Base-by-base conservation (phyloP, 2,113 vertebrate genomes). In the Cololabis saira region DNA sequence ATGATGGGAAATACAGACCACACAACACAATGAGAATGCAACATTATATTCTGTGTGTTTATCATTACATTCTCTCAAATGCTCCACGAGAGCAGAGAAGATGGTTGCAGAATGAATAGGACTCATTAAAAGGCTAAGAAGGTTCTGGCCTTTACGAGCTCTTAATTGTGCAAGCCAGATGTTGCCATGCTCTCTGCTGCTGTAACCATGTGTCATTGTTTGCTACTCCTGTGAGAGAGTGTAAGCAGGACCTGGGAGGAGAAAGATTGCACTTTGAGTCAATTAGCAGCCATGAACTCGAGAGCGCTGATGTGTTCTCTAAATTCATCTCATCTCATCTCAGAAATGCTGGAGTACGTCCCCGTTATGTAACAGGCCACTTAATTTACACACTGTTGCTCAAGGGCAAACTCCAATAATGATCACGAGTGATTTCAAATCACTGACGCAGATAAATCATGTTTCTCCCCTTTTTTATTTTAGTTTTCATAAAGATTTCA, bases 181-280 rank as follows among this genome's bases (percentile, higher is more conserved):
- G 67, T 74, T 78, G 47, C 49, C 22, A 12, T 47, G 62, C 53
- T 67, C 45, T 27, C 1, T 9, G 45, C 60, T 47, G 50, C 65
- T 37, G n/a, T 2, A 41, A 45, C 57, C 61, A 64, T 19, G 15
- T 56, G 61, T 49, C 10, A 30, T 48, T 71, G 77, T 83, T 84
- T 79, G 81, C 49, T 33, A 56, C 66, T 24, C 54, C 74, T 62
- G 27, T 58, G 70, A 68, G 59, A 85, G 67, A 61, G 66, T 41
- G 57, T 43, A 4, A 65, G 56, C 58, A 69, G 55, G 33, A 37
- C 56, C 27, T 2, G 60, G 4, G 61, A 8, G 43, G 43, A 41
- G 67, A 65, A 54, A 74, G 68, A 82, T 81, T 78, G 79, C 73
- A 77, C 80, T 85, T 81, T 80, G 61, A 57, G 69, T 81, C 83